A percentile compares a stretch with the other conserved stretches of the same genome.
Conservation (phyloP, 2,888 invertebrate genomes). For the Andrena dorsata region DNA sequence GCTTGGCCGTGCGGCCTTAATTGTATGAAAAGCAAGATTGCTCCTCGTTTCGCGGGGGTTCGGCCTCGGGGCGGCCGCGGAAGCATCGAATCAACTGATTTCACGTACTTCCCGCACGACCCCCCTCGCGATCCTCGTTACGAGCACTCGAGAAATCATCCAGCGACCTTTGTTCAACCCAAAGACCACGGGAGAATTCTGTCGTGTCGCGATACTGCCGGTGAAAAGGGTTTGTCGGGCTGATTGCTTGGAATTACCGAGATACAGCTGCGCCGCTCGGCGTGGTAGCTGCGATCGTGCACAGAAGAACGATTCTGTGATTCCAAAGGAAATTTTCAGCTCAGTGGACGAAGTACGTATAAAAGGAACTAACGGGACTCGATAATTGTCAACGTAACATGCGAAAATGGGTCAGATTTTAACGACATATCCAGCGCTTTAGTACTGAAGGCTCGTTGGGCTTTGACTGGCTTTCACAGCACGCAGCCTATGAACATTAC, state of each 20-base stretch:
- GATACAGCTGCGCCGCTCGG: conserved; percentile 43
- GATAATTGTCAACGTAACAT: background rate
- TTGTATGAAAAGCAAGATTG: conserved; percentile 43
- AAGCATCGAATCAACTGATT: conserved; percentile 46
- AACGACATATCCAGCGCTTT: no score
- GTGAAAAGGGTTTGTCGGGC: conserved; percentile 57
- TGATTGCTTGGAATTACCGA: conserved; percentile 66
- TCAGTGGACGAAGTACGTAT: conserved; percentile 2
- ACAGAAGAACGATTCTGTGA: conserved; percentile 37
- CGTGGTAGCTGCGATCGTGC: conserved; percentile 38
- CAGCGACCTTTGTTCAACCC: conserved; percentile 64
- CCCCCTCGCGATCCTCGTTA: conserved; percentile 55
- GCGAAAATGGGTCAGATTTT: no score
- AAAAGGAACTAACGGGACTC: conserved; percentile 11
- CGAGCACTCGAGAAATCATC: conserved; percentile 64
- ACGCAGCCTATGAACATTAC: no score
- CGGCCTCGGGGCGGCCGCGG: conserved; percentile 6
- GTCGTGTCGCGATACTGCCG: conserved; percentile 59
- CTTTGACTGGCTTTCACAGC: no score
- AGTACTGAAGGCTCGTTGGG: no score
- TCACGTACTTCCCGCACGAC: conserved; percentile 47
- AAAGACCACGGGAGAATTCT: conserved; percentile 48
- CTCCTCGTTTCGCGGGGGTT: conserved; percentile 35
- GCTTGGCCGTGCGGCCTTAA: conserved; percentile 50
- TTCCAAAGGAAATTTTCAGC: conserved; percentile 12